Evolutionary conservation across 2,113 vertebrate species (phyloP), one percentile per base, ranked within the genome.

Genomic region (Hippolais icterina): DNA sequence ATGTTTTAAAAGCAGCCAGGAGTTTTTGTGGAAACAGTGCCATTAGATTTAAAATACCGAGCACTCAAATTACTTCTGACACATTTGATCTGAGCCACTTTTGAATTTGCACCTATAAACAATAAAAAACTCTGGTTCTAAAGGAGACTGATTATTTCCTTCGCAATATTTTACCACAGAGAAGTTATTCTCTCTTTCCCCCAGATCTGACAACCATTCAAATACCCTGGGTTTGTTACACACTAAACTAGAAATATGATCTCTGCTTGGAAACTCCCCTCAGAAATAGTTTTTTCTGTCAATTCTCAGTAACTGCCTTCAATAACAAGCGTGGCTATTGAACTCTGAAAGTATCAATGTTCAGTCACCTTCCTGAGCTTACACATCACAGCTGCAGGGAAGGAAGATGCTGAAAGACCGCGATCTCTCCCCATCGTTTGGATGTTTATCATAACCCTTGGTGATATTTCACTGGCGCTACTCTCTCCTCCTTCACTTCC

Each of bases 81-180:
- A 87, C 86, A 71, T 93, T 96, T 86, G 86, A 84, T 92, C 60
- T 71, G 72, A 92, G 72, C 64, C 3, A 24, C 76, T 90, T 94
- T 41, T 75, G 88, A 92, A 89, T 95, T 93, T 90, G 92, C 80
- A 95, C 80, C 90, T 90, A 90, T 3, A 27, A 97, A 90, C 76
- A 96, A 87, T 68, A 77, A 93, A 82, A 91, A 83, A 39, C 1
- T 39, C 42, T 10, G 18, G 28, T 78, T 94, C 83, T 90, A 59
- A 96, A 95, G 52, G 83, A 88, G 93, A 54, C n/a, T 29, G 84
- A 94, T 81, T 69, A 60, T 95, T 94, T 94, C 90, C 79, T 96
- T 81, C 81, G 76, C 83, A 60, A 9, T 71, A 78, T 60, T 86
- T 96, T 78, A 93, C 68, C 90, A 64, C 64, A 49, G 86, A 94